phyloP scores from a whole-genome alignment of 2,888 invertebrate species.

The Ormia ochracea region DNA sequence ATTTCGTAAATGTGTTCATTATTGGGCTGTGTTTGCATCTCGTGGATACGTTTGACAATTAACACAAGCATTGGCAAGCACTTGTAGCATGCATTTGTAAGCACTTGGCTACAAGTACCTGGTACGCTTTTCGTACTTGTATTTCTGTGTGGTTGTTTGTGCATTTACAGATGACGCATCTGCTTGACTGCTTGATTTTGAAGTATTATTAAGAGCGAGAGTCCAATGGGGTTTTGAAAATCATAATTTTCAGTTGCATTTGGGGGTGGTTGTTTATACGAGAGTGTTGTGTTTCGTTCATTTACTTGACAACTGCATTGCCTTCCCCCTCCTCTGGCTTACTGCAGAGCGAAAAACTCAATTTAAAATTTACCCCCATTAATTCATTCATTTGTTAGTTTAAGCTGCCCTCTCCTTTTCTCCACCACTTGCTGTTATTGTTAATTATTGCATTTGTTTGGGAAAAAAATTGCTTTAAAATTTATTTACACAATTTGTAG shows the following conservation, averaged over 20 bases:
- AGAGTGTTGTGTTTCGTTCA: too few relatives aligned
- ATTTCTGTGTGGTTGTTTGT: not conserved
- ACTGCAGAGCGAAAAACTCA: too few relatives aligned
- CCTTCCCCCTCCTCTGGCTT: not conserved
- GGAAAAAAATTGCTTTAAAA: slow-evolving; percentile 9
- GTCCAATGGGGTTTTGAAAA: slow-evolving; percentile 21
- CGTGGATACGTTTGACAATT: slow-evolving; percentile 52
- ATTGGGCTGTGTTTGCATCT: slow-evolving; percentile 18
- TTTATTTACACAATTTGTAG: slow-evolving; percentile 42
- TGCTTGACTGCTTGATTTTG: slow-evolving; percentile 21
- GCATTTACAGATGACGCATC: not conserved
- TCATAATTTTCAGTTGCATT: slow-evolving; percentile 13
- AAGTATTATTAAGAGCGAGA: slow-evolving; percentile 24
- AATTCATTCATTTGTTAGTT: slow-evolving; percentile 38
- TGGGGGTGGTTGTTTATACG: not conserved
- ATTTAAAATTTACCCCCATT: slow-evolving; percentile 28
- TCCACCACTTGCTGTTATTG: slow-evolving; percentile 18
- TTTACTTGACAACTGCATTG: slow-evolving; percentile 26
- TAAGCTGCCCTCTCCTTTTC: slow-evolving; percentile 9
- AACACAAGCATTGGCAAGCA: slow-evolving; percentile 55
- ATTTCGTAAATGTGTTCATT: slow-evolving; percentile 44
- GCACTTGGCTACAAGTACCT: slow-evolving; percentile 16
- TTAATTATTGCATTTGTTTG: slow-evolving; percentile 37
- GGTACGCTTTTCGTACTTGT: not conserved
- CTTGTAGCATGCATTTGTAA: slow-evolving; percentile 56